A percentile compares a stretch with the other conserved stretches of the same genome.
These are phyloP conservation scores for Craterocephalus amniculus DNA, from an alignment of 2,797 vertebrate species.

Conservation along the genomic window DNA sequence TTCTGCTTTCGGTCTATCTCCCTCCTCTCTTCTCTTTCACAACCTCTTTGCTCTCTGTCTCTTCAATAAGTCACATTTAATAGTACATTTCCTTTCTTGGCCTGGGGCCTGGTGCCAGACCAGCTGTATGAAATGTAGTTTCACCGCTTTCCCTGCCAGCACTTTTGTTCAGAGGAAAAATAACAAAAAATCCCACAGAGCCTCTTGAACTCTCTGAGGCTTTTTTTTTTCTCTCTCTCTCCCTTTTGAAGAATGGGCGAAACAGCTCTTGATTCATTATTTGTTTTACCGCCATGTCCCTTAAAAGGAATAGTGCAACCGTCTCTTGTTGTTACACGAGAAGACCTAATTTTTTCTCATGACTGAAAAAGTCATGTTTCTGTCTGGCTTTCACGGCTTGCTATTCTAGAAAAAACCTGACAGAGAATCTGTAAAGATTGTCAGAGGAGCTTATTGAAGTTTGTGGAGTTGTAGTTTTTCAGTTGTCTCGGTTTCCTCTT, in stretches of 20 bases:
- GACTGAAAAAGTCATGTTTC: constrained; percentile 71
- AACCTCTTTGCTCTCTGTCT: constrained; percentile 72
- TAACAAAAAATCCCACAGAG: constrained; percentile 81
- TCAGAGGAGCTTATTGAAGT: constrained; percentile 64
- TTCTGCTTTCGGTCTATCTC: constrained; percentile 39
- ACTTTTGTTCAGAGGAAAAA: constrained; percentile 81
- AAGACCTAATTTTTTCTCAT: constrained; percentile 70
- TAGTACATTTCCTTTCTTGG: constrained; percentile 85
- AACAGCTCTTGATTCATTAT: constrained; percentile 79
- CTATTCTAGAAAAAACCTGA: constrained; percentile 69
- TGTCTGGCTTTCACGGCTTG: constrained; percentile 70
- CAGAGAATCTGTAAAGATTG: constrained; percentile 59
- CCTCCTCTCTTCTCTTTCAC: constrained; percentile 66
- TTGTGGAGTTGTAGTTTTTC: constrained; percentile 62
- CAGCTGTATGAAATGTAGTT: constrained; percentile 84
- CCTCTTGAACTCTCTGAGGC: constrained; percentile 78
- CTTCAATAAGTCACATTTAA: constrained; percentile 83
- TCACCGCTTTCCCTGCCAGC: constrained; percentile 79
- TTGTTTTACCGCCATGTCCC: constrained; percentile 79
- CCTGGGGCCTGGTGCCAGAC: constrained; percentile 80
- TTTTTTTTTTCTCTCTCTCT: constrained; percentile 57
- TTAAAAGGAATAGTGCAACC: constrained; percentile 75
- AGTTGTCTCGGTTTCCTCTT: constrained; percentile 71
- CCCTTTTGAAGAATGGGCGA: constrained; percentile 75
- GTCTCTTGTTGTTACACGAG: constrained; percentile 74